Evolutionary conservation across 2,797 vertebrate genomes (phyloP).

Genomic region (Halcyon leucocephala): DNA sequence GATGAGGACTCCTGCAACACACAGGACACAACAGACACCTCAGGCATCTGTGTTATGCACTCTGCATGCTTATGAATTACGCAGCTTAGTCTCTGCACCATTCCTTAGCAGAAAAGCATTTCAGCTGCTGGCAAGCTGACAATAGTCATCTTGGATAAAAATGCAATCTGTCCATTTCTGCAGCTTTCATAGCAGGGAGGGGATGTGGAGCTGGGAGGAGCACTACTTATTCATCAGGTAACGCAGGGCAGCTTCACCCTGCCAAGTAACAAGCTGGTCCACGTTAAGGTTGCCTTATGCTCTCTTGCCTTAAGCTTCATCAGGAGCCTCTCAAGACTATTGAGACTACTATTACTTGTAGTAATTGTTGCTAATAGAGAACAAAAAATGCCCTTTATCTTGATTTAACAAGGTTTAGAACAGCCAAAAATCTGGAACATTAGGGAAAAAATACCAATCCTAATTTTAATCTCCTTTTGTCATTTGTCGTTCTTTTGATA

Average conservation of each 20-base stretch:
- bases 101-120: not conserved
- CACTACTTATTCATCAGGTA: not conserved
- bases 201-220: not conserved
- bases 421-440: not conserved
- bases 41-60: not conserved
- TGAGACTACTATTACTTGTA: not conserved
- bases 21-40: not conserved
- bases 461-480: not conserved
- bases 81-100: not conserved
- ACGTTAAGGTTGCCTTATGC: not conserved
- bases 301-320: not conserved
- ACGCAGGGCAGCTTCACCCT: not conserved
- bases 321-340: not conserved
- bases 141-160: not conserved
- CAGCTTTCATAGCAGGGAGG: not conserved
- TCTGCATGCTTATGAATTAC: not conserved
- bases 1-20: not conserved
- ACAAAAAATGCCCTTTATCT: not conserved
- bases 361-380: not conserved
- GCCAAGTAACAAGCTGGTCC: not conserved
- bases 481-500: slow-evolving; percentile 22
- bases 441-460: not conserved
- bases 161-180: not conserved
- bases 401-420: not conserved
- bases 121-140: not conserved